Evolutionary conservation across 2,797 vertebrate genomes (phyloP).

Genomic region (Rallus crepitans): DNA sequence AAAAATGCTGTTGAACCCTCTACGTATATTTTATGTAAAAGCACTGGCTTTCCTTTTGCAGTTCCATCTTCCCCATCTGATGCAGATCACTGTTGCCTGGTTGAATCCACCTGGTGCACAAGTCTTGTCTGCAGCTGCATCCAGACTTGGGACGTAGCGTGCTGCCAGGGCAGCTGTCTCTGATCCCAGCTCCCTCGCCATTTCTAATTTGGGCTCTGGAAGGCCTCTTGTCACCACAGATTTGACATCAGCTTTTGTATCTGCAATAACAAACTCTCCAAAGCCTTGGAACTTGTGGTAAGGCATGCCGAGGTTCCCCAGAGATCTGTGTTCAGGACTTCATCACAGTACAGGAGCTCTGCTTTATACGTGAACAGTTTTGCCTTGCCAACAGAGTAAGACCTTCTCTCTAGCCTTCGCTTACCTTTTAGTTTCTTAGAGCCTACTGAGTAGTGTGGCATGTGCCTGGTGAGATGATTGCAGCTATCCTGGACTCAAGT

Average conservation of each 20-base stretch:
- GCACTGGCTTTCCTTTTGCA: not conserved
- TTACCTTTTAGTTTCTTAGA: not conserved
- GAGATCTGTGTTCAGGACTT: not conserved
- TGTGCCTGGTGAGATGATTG: not conserved
- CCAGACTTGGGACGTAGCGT: accelerated
- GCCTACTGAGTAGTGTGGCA: not conserved
- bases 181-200: accelerated
- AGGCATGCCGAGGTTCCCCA: not conserved
- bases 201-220: not conserved
- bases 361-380: not conserved
- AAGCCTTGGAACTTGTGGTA: not conserved
- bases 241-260: not conserved
- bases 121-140: not conserved
- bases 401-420: not conserved
- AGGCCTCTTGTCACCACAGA: not conserved
- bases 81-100: not conserved
- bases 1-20: not conserved
- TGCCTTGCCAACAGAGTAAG: not conserved
- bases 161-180: not conserved
- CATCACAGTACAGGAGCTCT: not conserved
- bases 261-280: not conserved
- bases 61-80: not conserved
- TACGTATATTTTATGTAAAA: not conserved
- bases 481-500: not conserved
- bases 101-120: not conserved